phyloP scores from a whole-genome alignment of 1,140 invertebrate genomes.

The Pseudomyrmex gracilis region DNA sequence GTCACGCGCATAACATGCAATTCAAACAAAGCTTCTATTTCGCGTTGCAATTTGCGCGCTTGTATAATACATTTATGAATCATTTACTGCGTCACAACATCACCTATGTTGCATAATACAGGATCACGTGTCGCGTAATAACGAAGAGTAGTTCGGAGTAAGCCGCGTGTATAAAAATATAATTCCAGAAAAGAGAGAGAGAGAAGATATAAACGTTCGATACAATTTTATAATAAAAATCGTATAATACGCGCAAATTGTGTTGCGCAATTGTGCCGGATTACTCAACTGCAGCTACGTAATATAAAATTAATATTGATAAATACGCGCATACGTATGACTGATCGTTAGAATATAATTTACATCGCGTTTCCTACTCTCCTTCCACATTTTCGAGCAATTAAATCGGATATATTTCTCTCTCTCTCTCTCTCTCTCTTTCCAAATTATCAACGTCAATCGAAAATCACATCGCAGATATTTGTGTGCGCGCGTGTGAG shows the following conservation, averaged over 20 bases:
- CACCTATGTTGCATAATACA: conserved; percentile 50
- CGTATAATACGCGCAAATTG: too few relatives aligned
- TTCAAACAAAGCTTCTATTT: conserved; percentile 55
- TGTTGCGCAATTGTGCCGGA: too few relatives aligned
- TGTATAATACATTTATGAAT: conserved; percentile 43
- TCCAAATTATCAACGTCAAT: background rate
- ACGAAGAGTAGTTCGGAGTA: too few relatives aligned
- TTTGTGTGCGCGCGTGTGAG: background rate
- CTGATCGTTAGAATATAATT: too few relatives aligned
- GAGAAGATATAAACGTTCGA: background rate
- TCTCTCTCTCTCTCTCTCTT: too few relatives aligned
- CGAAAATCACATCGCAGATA: background rate
- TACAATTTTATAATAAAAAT: too few relatives aligned
- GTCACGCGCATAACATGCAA: conserved; percentile 43
- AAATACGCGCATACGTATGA: too few relatives aligned
- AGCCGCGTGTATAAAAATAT: background rate
- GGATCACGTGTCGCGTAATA: conserved; percentile 18
- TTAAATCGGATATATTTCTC: too few relatives aligned
- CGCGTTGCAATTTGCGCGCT: conserved; percentile 58
- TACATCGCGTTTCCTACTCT: too few relatives aligned
- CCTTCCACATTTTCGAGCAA: too few relatives aligned
- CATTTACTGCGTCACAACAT: conserved; percentile 56
- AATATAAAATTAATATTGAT: too few relatives aligned
- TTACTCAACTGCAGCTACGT: too few relatives aligned
- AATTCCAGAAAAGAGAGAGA: background rate